Evolutionary conservation across 2,888 invertebrate genomes (phyloP).

Genomic region (Mimas tiliae): DNA sequence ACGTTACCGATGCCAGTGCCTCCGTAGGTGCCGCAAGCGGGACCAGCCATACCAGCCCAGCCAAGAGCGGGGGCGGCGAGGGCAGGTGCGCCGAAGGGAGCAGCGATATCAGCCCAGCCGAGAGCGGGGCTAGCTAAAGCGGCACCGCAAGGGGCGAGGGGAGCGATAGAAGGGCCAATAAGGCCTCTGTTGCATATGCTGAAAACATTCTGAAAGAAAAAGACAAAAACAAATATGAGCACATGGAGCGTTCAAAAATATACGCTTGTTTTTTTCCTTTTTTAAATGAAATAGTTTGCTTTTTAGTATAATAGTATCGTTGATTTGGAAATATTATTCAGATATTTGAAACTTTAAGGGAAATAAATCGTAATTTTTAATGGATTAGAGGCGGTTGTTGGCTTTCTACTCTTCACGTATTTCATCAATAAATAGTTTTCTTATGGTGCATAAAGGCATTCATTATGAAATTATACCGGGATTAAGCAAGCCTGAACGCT

Average conservation of each 20-base stretch:
- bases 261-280: too few species aligned
- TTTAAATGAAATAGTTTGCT: too few species aligned
- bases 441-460: neutral
- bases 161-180: neutral
- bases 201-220: conserved; percentile 29
- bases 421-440: neutral
- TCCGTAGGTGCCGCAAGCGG: conserved; percentile 30
- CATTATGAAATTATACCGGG: conserved; percentile 3
- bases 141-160: conserved; percentile 11
- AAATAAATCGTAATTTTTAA: too few species aligned
- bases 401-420: too few species aligned
- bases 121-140: neutral
- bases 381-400: too few species aligned
- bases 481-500: conserved; percentile 30
- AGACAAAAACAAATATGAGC: too few species aligned
- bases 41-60: conserved; percentile 26
- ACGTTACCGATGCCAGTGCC: conserved; percentile 45
- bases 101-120: neutral
- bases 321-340: too few species aligned
- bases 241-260: too few species aligned
- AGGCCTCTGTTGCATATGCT: neutral
- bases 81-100: conserved; percentile 3
- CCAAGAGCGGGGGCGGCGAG: conserved; percentile 19
- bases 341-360: too few species aligned
- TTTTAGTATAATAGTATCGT: too few species aligned